These are phyloP conservation scores for Arenaria interpres DNA, from an alignment of 2,113 vertebrate genomes.

Conservation along the genomic window DNA sequence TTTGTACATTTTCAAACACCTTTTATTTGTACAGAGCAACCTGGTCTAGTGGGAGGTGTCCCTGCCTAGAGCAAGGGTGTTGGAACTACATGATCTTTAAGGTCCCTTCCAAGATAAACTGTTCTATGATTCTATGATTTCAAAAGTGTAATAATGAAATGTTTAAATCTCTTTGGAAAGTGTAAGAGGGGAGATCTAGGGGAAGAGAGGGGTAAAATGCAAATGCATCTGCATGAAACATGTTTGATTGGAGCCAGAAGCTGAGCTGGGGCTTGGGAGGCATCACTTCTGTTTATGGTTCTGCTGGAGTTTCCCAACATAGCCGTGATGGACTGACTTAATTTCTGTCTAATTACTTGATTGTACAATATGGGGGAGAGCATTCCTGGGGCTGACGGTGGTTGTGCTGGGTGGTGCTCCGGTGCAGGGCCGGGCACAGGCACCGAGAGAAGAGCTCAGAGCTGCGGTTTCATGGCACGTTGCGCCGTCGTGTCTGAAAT, in stretches of 20 bases:
- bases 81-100: not conserved
- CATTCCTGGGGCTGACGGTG: accelerated
- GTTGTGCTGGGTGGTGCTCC: not conserved
- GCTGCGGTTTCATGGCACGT: not conserved
- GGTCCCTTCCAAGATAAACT: not conserved
- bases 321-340: not conserved
- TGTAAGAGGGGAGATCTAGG: not conserved
- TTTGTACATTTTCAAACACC: not conserved
- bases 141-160: not conserved
- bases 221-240: not conserved
- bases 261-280: not conserved
- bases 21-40: not conserved
- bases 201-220: not conserved
- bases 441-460: not conserved
- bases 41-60: not conserved
- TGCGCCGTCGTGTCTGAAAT: not conserved
- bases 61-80: not conserved
- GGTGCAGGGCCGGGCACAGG: accelerated
- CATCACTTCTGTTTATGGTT: not conserved
- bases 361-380: accelerated
- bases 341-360: not conserved
- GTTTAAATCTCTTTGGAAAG: not conserved
- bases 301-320: not conserved
- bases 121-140: not conserved
- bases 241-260: accelerated